Conservation (phyloP, 2,797 vertebrate species). For the Platyrinchus mystaceus region DNA sequence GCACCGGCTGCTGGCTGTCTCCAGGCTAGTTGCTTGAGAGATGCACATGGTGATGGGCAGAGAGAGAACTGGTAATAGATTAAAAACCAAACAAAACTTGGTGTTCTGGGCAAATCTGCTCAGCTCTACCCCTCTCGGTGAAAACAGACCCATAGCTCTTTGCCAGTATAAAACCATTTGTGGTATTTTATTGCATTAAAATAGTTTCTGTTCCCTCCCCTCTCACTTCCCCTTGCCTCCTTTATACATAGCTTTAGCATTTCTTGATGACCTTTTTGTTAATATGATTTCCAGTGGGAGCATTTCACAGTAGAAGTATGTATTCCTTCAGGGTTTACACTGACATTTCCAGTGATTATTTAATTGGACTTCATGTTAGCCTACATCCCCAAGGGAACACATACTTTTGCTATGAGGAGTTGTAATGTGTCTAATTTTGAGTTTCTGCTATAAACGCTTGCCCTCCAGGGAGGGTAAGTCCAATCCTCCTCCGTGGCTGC, state of each 20-base stretch:
- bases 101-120: not conserved
- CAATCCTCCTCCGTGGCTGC: not conserved
- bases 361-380: slow-evolving; percentile 67
- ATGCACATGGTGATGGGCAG: not conserved
- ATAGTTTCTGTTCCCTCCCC: slow-evolving; percentile 12
- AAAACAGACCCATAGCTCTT: not conserved
- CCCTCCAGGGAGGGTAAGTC: slow-evolving; percentile 17
- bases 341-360: slow-evolving; percentile 73
- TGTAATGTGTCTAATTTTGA: slow-evolving; percentile 68
- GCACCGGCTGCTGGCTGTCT: not conserved
- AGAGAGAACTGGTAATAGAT: not conserved
- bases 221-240: not conserved
- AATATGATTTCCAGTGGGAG: slow-evolving; percentile 59
- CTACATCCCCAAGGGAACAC: slow-evolving; percentile 49
- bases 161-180: slow-evolving; percentile 12
- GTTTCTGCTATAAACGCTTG: slow-evolving; percentile 55
- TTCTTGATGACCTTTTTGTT: slow-evolving; percentile 67
- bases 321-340: slow-evolving; percentile 49
- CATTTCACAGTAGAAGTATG: slow-evolving; percentile 69
- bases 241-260: slow-evolving; percentile 14
- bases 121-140: not conserved
- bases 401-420: slow-evolving; percentile 68
- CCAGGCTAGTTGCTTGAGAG: not conserved
- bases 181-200: slow-evolving; percentile 20
- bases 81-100: not conserved